A percentile compares a stretch with the other conserved stretches of the same genome.
These are phyloP conservation scores for Heliconius eleuchia DNA, from an alignment of 1,140 invertebrate species.

Conservation along the genomic window DNA sequence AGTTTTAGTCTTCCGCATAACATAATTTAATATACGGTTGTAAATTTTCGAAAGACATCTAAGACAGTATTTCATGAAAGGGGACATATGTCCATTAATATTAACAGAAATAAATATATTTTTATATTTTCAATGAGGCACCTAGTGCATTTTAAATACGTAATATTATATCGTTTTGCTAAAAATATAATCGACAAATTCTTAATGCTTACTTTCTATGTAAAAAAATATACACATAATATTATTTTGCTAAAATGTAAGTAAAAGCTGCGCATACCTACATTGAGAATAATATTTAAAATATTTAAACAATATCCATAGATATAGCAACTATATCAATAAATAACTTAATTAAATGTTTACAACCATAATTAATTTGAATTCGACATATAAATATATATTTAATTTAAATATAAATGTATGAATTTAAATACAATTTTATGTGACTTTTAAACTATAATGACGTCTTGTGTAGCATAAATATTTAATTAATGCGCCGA, in stretches of 20 bases:
- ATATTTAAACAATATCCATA: not conserved
- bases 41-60: constrained; percentile 75
- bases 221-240: not conserved
- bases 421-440: not conserved
- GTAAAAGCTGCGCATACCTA: not conserved
- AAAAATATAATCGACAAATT: constrained; percentile 6
- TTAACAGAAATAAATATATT: constrained; percentile 46
- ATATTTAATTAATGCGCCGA: not conserved
- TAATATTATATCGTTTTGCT: constrained; percentile 15
- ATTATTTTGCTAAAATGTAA: not conserved
- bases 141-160: constrained; percentile 51
- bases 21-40: constrained; percentile 48
- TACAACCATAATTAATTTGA: not conserved
- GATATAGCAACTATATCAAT: not conserved
- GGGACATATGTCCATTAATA: constrained; percentile 46
- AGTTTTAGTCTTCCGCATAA: constrained; percentile 39
- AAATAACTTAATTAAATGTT: not conserved
- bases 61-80: constrained; percentile 73
- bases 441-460: not conserved
- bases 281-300: not conserved
- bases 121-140: constrained; percentile 49
- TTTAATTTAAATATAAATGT: not conserved
- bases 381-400: not conserved
- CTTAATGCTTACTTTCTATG: not conserved
- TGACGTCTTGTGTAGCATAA: not conserved